These are phyloP conservation scores for Pycnonotus jocosus DNA, from an alignment of 2,113 vertebrate species.

Conservation along the genomic window DNA sequence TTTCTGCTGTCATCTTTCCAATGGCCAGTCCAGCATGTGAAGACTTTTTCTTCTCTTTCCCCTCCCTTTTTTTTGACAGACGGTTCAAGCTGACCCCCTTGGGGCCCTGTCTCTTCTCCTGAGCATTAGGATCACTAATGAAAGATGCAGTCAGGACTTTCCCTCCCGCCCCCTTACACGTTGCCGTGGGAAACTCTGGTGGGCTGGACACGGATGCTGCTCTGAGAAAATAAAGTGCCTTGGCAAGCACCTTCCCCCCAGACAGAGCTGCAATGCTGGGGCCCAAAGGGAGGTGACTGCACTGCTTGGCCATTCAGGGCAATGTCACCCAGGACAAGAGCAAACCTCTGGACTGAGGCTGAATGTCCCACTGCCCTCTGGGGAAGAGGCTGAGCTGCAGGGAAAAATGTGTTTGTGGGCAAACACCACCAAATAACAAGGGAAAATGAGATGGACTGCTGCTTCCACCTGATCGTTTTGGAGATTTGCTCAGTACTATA, in stretches of 20 bases:
- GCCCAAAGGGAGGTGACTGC: not conserved
- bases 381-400: not conserved
- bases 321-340: not conserved
- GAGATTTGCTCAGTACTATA: not conserved
- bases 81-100: not conserved
- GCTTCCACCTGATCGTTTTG: not conserved
- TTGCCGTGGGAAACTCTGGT: not conserved
- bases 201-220: not conserved
- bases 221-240: not conserved
- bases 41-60: not conserved
- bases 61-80: not conserved
- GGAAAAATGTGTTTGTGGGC: not conserved
- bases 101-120: not conserved
- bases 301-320: not conserved
- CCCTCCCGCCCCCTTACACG: not conserved
- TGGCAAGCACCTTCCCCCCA: accelerated
- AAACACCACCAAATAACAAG: not conserved
- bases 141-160: not conserved
- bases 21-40: not conserved
- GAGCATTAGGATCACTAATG: not conserved
- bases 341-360: not conserved
- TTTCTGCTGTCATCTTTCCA: not conserved
- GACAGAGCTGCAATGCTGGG: not conserved
- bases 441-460: not conserved
- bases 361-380: not conserved